These are phyloP conservation scores for Pelosia muscerda DNA, from an alignment of 2,888 invertebrate genomes.

Conservation along the genomic window DNA sequence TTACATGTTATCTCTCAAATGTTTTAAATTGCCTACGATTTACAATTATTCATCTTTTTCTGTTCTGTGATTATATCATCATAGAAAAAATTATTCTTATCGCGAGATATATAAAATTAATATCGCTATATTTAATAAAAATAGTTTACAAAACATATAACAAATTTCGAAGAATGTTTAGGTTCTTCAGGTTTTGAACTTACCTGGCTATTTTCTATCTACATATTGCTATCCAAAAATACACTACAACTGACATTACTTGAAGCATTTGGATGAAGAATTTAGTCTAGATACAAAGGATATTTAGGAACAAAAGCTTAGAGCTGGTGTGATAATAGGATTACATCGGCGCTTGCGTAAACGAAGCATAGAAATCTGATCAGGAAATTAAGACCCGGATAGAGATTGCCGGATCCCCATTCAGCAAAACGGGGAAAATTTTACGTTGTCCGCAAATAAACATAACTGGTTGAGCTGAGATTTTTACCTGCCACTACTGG, in stretches of 20 bases:
- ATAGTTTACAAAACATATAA: too few species aligned
- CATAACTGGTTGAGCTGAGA: background rate
- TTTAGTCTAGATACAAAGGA: background rate
- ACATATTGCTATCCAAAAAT: too few species aligned
- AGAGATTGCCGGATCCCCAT: background rate
- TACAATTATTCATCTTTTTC: background rate
- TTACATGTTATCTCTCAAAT: background rate
- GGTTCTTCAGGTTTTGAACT: too few species aligned
- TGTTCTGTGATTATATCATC: too few species aligned
- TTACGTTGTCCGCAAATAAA: background rate
- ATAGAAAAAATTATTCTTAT: too few species aligned
- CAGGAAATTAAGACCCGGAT: background rate
- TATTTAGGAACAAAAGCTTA: background rate
- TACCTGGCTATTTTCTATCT: too few species aligned
- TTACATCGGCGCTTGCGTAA: constrained; percentile 1
- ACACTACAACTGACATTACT: too few species aligned
- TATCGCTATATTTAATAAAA: too few species aligned
- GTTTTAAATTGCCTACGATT: background rate
- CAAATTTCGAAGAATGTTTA: too few species aligned
- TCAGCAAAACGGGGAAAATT: background rate
- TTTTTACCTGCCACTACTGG: too few species aligned
- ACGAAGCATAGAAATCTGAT: constrained; percentile 1
- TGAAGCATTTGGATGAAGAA: background rate
- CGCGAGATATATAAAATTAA: too few species aligned
- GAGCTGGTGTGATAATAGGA: background rate